Conservation (phyloP, 1,140 invertebrate genomes). For the Lepidurus couesii region DNA sequence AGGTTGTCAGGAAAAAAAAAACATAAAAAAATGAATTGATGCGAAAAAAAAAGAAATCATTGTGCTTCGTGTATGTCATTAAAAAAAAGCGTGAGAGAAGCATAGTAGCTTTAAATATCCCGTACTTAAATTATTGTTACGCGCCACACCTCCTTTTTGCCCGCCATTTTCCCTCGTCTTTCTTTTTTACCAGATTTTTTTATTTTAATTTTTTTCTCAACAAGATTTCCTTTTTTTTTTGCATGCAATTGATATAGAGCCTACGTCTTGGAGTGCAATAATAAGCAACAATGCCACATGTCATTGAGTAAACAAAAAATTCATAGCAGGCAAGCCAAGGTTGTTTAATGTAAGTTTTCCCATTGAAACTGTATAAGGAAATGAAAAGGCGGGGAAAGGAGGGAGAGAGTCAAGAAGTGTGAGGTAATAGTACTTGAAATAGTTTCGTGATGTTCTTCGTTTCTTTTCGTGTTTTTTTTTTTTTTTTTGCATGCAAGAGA, state of each 20-base stretch:
- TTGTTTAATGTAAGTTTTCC: neutral
- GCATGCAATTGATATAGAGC: neutral
- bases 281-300: neutral
- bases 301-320: neutral
- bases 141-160: neutral
- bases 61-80: neutral
- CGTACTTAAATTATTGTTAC: constrained; percentile 20
- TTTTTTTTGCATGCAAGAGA: neutral
- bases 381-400: neutral
- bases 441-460: neutral
- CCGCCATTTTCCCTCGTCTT: neutral
- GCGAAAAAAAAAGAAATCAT: neutral
- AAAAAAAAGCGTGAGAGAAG: neutral
- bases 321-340: neutral
- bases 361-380: neutral
- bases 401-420: too few relatives aligned
- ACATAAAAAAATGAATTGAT: neutral
- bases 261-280: neutral
- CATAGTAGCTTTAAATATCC: constrained; percentile 18
- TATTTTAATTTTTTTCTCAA: neutral
- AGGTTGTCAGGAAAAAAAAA: neutral
- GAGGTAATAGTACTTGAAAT: neutral
- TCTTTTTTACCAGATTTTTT: neutral
- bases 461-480: neutral
- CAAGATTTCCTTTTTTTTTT: neutral